Base-by-base conservation (phyloP, 2,113 vertebrate species). In the Fulmarus glacialis region DNA sequence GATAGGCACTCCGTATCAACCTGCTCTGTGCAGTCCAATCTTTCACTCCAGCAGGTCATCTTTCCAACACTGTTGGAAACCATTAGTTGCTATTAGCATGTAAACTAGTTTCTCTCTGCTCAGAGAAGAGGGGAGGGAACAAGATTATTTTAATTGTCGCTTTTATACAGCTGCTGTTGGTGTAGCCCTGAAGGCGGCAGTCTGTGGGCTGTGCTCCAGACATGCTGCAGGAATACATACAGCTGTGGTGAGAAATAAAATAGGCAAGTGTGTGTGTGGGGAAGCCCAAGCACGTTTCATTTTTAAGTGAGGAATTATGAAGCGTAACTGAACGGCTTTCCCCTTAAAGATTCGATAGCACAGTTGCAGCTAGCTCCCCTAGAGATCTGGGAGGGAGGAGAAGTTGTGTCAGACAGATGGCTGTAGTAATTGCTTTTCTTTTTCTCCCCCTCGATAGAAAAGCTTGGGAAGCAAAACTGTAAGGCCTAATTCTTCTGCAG, bases 391-490 rank as follows among this genome's bases (percentile, higher is more conserved):
- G 24, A 82, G 72, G 88, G 92, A 82, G 43, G 71, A 92, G 85
- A 86, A 94, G 87, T 55, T 56, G n/a, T 55, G 52, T 64, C 60
- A 55, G 67, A 50, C 90, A 95, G 81, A 90, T 91, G 91, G 93
- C 90, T 72, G 0, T 34, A 40, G 45, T 82, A 92, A 95, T 95
- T 87, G 82, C 80, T 72, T 89, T 93, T 93, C 45, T 94, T 82
- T 78, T 68, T 36, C 53, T 63, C 4, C 8, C 7, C 7, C 4
- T 58, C 43, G 17, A 15, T 70, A 73, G 72, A 73, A 90, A 83
- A 58, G 16, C 56, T 80, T 79, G 79, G 13, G n/a, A 95, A 75
- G 74, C n/a, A 91, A 89, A 93, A 53, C 15, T 56, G 7, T 21
- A 40, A 70, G 67, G 67, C 32, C 62, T 81, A 50, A 40, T 92